A percentile compares a stretch with the other conserved stretches of the same genome.
Evolutionary conservation across 2,113 vertebrate genomes (phyloP).

Genomic region (Fregata magnificens): DNA sequence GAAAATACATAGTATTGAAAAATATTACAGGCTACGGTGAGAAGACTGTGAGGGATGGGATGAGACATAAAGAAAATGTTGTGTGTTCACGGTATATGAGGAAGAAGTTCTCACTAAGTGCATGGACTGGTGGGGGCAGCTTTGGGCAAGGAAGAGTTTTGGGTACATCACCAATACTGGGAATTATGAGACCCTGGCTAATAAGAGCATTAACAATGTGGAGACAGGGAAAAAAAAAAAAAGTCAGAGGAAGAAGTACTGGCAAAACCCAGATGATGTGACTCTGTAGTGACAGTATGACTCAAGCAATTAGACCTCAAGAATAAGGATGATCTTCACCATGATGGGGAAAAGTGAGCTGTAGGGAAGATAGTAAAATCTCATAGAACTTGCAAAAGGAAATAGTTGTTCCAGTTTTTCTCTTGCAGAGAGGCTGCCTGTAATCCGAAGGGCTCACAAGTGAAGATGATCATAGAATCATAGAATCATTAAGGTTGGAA

Average conservation of each 20-base stretch:
- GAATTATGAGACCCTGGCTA: neutral
- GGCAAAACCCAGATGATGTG: neutral
- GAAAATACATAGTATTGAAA: neutral
- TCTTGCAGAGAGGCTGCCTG: neutral
- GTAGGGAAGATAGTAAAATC: neutral
- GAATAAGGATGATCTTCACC: neutral
- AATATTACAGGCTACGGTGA: neutral
- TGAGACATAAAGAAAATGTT: neutral
- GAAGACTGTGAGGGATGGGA: neutral
- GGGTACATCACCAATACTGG: neutral
- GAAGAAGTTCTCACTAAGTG: neutral
- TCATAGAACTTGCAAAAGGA: neutral
- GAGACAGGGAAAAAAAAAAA: neutral
- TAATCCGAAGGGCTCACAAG: neutral
- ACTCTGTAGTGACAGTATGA: neutral
- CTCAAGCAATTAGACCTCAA: neutral
- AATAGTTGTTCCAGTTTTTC: neutral
- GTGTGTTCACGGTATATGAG: neutral
- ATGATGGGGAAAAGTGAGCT: neutral
- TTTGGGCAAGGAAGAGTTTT: neutral
- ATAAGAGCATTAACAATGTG: neutral
- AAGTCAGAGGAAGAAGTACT: neutral
- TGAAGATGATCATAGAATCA: no score
- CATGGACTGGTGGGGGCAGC: rapidly evolving
- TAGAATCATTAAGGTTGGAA: no score